phyloP scores from a whole-genome alignment of 2,113 vertebrate species.

The Podarcis raffonei region DNA sequence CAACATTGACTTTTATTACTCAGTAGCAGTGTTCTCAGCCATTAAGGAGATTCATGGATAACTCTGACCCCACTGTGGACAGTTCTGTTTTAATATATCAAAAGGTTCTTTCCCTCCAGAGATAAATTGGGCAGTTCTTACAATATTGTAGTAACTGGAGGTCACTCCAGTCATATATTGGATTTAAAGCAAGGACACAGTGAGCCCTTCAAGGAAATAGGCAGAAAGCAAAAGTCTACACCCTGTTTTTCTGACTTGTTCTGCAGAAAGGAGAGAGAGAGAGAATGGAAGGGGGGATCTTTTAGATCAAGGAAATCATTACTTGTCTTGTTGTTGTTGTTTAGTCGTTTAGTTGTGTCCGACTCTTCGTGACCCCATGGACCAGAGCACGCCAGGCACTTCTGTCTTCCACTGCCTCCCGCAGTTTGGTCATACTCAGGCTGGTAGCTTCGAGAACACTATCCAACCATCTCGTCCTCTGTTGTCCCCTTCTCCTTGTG shows the following conservation, averaged over 20 bases:
- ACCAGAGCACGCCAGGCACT: no score
- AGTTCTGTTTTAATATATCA: slow-evolving; percentile 53
- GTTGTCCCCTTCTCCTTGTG: no score
- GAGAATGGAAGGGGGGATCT: neutral
- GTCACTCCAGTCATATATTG: slow-evolving; percentile 24
- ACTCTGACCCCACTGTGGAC: slow-evolving; percentile 46
- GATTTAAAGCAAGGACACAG: accelerated
- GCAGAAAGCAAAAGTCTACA: accelerated
- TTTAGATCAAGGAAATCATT: accelerated
- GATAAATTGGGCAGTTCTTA: slow-evolving; percentile 18
- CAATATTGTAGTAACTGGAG: neutral
- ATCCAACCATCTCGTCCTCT: no score
- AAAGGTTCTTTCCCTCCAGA: slow-evolving; percentile 41
- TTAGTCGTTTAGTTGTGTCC: no score
- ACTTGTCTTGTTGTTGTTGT: neutral
- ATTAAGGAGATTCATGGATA: slow-evolving; percentile 67
- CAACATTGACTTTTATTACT: slow-evolving; percentile 62
- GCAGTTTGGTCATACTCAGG: no score
- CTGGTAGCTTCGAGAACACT: no score
- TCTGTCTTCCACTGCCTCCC: no score
- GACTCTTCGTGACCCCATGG: no score
- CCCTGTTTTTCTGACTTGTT: neutral
- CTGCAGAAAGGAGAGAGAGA: neutral
- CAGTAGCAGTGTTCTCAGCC: slow-evolving; percentile 48
- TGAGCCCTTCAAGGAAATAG: neutral